Evolutionary conservation across 2,888 invertebrate species (phyloP), one percentile per base, ranked within the genome.

Genomic region (Trypoxylon attenuatum): DNA sequence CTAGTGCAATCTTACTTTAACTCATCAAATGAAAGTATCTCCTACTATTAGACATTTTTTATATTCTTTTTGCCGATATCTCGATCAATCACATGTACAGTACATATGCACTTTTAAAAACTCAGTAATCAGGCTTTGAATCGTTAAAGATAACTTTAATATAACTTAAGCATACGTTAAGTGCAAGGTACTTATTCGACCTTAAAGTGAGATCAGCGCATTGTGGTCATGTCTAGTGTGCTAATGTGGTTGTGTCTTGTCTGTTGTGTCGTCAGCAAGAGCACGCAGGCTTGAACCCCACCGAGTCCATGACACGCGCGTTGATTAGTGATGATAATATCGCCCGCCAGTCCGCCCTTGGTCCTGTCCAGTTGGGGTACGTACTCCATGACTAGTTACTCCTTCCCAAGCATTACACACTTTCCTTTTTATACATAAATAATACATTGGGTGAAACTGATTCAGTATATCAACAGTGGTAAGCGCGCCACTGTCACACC

Each of bases 351-450:
- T 93, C 94, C 89, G 92, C 91, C 86, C 90, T 94, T 89, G 96
- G 95, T 89, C 95, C 95, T 89, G 95, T 96, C 89, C 96, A 96
- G 90, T 92, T 96, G 90, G 96, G 96, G 96, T 96, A 96, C 91
- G 95, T 96, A 93, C 92, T 87, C 85, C 84, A 80, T 76, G 65
- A 77, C 78, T 83, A 79, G 77, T 77, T 79, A 78, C 66, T 79
- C 71, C 74, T 71, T 69, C 61, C 72, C 67, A 39, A 69, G 61
- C 52, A 54, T 63, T 61, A 69, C 51, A 60, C 15, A 41, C 43
- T 69, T 59, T 60, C 55, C 54, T 46, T 41, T n/a, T n/a, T n/a
- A n/a, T n/a, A n/a, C n/a, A n/a, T n/a, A n/a, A n/a, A n/a, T 50
- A 42, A 55, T 49, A 45, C 33, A 19, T 45, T 13, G 2, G 38